Base-by-base conservation (phyloP, 2,113 vertebrate species). In the Orycteropus afer region DNA sequence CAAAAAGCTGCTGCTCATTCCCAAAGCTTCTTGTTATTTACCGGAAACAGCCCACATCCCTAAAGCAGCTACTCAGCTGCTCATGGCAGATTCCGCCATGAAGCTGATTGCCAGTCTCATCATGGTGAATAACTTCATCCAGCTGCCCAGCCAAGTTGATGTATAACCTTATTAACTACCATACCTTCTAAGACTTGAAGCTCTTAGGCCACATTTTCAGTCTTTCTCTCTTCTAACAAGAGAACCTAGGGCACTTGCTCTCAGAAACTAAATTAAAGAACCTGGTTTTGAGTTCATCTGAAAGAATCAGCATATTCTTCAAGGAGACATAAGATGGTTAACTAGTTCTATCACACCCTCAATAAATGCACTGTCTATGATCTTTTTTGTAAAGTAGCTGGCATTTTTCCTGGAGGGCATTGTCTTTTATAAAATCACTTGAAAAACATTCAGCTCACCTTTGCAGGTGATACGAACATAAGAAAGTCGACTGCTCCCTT, bases 341-440 rank as follows among this genome's bases (percentile, higher is more conserved):
- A 74, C 49, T 49, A 80, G 69, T 80, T 91, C 25, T 63, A 0
- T 61, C 15, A 27, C 80, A 82, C 40, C 20, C 27, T 86, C 71
- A 61, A 93, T 55, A 83, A 82, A 83, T 49, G 83, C 1, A 40
- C 9, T 59, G 63, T 93, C 29, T 85, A 1, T 61, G 40, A 92
- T 90, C 17, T 53, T 74, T 61, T 91, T 27, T 69, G 22, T 83
- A 20, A 25, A 59, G 23, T 81, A 81, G 10, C 71, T 91, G 40
- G 14, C 51, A 79, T 42, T 76, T 91, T 93, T 45, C 61, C 63
- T 94, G n/a, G 29, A 90, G 22, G 45, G 86, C 29, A 49, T 45
- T 81, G 8, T 73, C 27, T 79, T 88, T 89, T n/a, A 76, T 89
- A 91, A 96, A 91, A 84, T 93, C 17, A 59, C 42, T 74, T 85